Evolutionary conservation across 2,888 invertebrate genomes (phyloP), one percentile per base, ranked within the genome.

Genomic region (Microctonus brassicae): DNA sequence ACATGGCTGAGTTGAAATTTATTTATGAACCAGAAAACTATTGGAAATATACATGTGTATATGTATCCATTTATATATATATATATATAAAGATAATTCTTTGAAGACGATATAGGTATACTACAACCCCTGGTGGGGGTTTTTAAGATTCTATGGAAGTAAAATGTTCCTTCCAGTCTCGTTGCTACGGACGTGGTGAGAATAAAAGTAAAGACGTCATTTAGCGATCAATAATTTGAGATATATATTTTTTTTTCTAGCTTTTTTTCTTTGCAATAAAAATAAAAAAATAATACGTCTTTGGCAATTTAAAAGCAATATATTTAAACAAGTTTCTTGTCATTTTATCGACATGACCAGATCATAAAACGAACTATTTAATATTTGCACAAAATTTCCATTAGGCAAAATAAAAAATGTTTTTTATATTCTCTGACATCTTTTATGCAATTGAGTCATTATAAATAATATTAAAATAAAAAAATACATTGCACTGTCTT

Each of bases 81-180:
- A 36, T 36, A 36, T 36, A n/a, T 47, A 47, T 47, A 47, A 17
- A 5, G 47, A 2, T 47, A 17, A 47, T 47, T 29, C 7, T 5
- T 3, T 47, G 17, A n/a, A n/a, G 39, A 39, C 39, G 7, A 47
- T 47, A 47, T 47, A 47, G 47, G 17, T 47, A 29, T n/a, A 47
- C 47, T 57, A 9, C 47, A 68, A 57, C 58, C 60, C 67, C 29
- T 24, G 42, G 29, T 17, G 36, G 26, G 39, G 24, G 58, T 52
- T 61, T 52, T 68, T 52, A 61, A 68, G 61, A 68, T 68, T 68
- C 60, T 36, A 20, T 13, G 34, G 36, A 47, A 13, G 22, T 47
- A n/a, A 52, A 10, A 5, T 34, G 33, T 17, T 26, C 57, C 34
- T 26, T 10, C 26, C 11, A 11, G 55, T 24, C 0, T 6, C 47